Evolutionary conservation across 1,140 invertebrate species (phyloP), one percentile per base, ranked within the genome.

Genomic region (Aethina tumida): DNA sequence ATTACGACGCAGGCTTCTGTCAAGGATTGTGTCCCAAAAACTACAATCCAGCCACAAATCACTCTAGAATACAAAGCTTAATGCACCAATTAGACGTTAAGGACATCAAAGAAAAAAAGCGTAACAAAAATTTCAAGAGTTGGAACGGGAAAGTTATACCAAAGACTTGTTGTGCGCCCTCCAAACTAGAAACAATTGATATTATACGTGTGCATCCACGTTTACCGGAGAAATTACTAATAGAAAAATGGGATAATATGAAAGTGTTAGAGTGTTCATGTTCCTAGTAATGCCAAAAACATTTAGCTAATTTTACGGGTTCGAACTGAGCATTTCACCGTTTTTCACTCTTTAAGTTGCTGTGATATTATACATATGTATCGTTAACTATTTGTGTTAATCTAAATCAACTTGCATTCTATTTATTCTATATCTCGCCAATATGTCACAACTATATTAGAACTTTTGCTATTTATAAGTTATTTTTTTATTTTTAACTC

Each of bases 1-100:
- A 62, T 13, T 84, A 84, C 50, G 79, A 84, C 50, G 79, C 79
- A 2, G 79, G 78, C 9, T 79, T 71, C 42, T 85, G 82, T 52
- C 72, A 73, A 31, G 82, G 82, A 2, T 65, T 75, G 20, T 85
- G 82, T 56, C 78, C 77, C 5, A 71, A 71, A 1, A 64, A 74
- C 0, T 79, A 74, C 52, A 80, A 81, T 54, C 71, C 74, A 5
- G 79, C 79, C 2, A 73, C 76, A 35, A 78, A 80, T 46, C 81
- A 84, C 57, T 80, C 82, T 2, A 62, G 81, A 3, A 58, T 85
- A 20, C 81, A 84, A 56, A 75, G 75, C 35, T 59, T 82, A 2
- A 68, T 83, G 30, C 76, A 76, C 66, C 70, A 74, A 41, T 68
- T 75, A 43, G 66, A 77, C 43, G 64, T 63, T 27, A 64, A 62